phyloP scores from a whole-genome alignment of 2,113 vertebrate species.

The Rallus limicola region DNA sequence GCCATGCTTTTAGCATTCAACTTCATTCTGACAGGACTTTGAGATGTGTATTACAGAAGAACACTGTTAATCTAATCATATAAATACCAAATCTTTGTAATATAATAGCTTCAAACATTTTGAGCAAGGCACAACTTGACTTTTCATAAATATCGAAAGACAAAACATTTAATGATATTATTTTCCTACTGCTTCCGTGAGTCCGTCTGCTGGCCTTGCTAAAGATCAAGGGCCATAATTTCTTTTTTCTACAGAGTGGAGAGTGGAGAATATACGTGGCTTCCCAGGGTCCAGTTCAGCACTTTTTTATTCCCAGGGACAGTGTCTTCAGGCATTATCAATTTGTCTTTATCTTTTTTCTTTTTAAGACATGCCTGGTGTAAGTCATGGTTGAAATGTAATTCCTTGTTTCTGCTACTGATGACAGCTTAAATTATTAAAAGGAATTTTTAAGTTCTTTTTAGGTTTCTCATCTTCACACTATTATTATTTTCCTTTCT shows the following conservation, averaged over 20 bases:
- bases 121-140: background rate
- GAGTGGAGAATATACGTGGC: background rate
- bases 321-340: slow-evolving; percentile 13
- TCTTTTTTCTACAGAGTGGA: background rate
- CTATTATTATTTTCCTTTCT: slow-evolving; percentile 15
- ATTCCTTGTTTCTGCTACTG: slow-evolving; percentile 27
- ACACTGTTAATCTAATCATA: slow-evolving; percentile 49
- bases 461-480: slow-evolving; percentile 10
- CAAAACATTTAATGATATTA: background rate
- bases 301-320: background rate
- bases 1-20: background rate
- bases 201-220: slow-evolving; percentile 37
- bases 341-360: background rate
- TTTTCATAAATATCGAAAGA: slow-evolving; percentile 9
- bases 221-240: slow-evolving; percentile 24
- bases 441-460: slow-evolving; percentile 7
- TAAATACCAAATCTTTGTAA: slow-evolving; percentile 19
- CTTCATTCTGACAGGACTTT: slow-evolving; percentile 16
- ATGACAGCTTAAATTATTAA: slow-evolving; percentile 29
- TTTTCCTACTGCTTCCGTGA: slow-evolving; percentile 32
- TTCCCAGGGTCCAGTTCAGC: background rate
- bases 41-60: slow-evolving; percentile 47
- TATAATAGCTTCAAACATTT: background rate
- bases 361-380: slow-evolving; percentile 19
- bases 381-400: slow-evolving; percentile 36